These are phyloP conservation scores for Vesta saturnalis DNA, from an alignment of 2,888 invertebrate genomes.

Conservation along the genomic window DNA sequence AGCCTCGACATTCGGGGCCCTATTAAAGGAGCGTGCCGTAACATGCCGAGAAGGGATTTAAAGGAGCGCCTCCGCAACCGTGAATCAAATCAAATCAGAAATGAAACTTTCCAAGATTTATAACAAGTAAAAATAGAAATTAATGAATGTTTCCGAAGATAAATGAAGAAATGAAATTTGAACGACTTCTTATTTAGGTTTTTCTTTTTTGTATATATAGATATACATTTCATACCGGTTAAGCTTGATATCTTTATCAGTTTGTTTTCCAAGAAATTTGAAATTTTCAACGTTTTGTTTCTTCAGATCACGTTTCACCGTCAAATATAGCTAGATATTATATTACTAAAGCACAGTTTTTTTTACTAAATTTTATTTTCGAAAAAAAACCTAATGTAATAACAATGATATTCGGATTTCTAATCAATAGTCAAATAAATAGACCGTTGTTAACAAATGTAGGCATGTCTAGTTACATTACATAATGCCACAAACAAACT, in stretches of 20 bases:
- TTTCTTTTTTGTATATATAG: constrained; percentile 18
- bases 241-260: constrained; percentile 32
- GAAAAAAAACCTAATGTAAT: background rate
- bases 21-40: constrained; percentile 57
- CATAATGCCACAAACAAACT: background rate
- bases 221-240: constrained; percentile 14
- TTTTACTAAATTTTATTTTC: background rate
- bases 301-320: constrained; percentile 29
- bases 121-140: constrained; percentile 54
- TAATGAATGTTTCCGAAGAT: constrained; percentile 52
- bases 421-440: no score
- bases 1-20: constrained; percentile 31
- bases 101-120: constrained; percentile 53
- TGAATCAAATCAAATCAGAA: constrained; percentile 51
- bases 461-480: background rate
- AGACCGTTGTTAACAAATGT: background rate
- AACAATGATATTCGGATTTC: no score
- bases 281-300: constrained; percentile 20
- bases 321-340: constrained; percentile 16
- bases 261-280: constrained; percentile 32
- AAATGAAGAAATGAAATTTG: constrained; percentile 38
- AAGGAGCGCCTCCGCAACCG: constrained; percentile 41
- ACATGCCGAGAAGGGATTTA: constrained; percentile 57
- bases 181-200: constrained; percentile 39
- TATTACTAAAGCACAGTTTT: constrained; percentile 20